These are phyloP conservation scores for Hyles euphorbiae DNA, from an alignment of 1,140 invertebrate genomes.

Conservation along the genomic window DNA sequence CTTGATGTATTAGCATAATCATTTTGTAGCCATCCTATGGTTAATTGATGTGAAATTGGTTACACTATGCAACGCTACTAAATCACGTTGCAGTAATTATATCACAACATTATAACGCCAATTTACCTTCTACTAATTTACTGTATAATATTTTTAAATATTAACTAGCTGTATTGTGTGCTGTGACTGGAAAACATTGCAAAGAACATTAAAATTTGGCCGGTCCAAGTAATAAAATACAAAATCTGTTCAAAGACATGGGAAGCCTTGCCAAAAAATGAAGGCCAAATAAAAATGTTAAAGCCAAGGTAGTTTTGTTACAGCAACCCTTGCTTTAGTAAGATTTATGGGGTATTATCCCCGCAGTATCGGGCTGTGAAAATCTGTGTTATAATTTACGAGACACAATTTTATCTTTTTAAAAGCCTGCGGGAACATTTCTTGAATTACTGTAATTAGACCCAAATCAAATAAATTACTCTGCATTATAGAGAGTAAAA, in stretches of 20 bases:
- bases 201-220: too few relatives aligned
- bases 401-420: constrained; percentile 9
- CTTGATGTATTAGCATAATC: constrained; percentile 45
- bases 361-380: constrained; percentile 25
- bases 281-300: constrained; percentile 27
- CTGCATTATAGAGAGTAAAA: background rate
- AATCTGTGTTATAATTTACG: constrained; percentile 27
- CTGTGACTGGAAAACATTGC: too few relatives aligned
- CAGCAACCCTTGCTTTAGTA: constrained; percentile 31
- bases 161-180: too few relatives aligned
- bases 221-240: too few relatives aligned
- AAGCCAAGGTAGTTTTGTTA: constrained; percentile 24
- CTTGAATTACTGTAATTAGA: background rate
- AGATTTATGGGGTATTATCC: constrained; percentile 38
- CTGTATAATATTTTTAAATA: too few relatives aligned
- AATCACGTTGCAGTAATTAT: too few relatives aligned
- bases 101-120: too few relatives aligned
- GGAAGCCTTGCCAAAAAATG: constrained; percentile 7
- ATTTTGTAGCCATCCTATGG: constrained; percentile 29
- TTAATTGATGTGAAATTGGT: constrained; percentile 10
- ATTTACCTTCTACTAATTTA: too few relatives aligned
- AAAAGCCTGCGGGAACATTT: background rate
- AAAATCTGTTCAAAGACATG: too few relatives aligned
- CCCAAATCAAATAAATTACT: constrained; percentile 3
- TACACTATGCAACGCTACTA: too few relatives aligned